phyloP scores from a whole-genome alignment of 37 sponge, comb jelly and placozoan genomes.

The Oscarella lobularis region DNA sequence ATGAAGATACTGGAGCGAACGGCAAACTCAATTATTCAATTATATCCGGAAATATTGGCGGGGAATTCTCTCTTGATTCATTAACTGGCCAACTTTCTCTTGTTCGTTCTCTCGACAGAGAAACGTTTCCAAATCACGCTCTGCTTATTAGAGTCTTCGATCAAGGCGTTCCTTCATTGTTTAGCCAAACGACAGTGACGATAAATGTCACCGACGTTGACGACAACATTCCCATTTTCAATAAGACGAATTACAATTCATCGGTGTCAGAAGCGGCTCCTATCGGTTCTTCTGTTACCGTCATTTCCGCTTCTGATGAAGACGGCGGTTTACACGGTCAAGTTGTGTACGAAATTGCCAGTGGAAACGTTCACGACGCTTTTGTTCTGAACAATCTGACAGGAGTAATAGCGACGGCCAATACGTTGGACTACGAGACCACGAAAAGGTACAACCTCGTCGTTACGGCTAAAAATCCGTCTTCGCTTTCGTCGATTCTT shows the following conservation, averaged over 20 bases:
- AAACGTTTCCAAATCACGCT: conserved; percentile 7
- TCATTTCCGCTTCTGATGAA: neutral
- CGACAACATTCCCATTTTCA: neutral
- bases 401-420: neutral
- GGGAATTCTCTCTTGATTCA: conserved; percentile 14
- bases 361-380: conserved; percentile 1
- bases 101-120: conserved; percentile 24
- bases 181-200: neutral
- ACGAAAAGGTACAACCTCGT: neutral
- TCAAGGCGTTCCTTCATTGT: conserved; percentile 1
- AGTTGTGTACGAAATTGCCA: neutral
- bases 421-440: neutral
- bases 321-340: neutral
- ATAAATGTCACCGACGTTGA: conserved; percentile 3
- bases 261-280: neutral
- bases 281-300: neutral
- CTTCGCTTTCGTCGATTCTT: neutral
- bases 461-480: neutral
- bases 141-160: conserved; percentile 29
- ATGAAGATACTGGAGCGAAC: conserved; percentile 36
- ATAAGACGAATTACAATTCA: neutral
- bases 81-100: conserved; percentile 26
- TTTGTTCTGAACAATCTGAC: neutral
- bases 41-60: conserved; percentile 16
- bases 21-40: conserved; percentile 15